Evolutionary conservation across 1,140 invertebrate species (phyloP).

Genomic region (Hycleus phaleratus): DNA sequence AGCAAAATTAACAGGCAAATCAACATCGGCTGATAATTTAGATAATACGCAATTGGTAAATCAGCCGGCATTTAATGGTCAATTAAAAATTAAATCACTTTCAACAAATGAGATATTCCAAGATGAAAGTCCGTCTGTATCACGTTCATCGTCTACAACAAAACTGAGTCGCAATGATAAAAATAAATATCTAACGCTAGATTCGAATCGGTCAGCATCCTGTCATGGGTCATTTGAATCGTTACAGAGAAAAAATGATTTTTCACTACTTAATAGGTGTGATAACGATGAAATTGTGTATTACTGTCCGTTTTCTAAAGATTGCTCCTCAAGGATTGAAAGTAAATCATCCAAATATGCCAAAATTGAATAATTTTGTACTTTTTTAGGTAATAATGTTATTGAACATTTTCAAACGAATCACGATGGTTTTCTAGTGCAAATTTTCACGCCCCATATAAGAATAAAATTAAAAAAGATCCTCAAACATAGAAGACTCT

Average conservation of each 20-base stretch:
- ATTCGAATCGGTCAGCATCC: constrained; percentile 20
- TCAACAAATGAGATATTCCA: constrained; percentile 37
- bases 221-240: constrained; percentile 35
- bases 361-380: constrained; percentile 1
- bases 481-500: constrained; percentile 13
- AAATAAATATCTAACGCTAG: constrained; percentile 19
- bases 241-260: constrained; percentile 10
- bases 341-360: not conserved
- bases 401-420: constrained; percentile 30
- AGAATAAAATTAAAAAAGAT: constrained; percentile 19
- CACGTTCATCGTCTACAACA: constrained; percentile 25
- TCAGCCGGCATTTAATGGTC: not conserved
- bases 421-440: constrained; percentile 33
- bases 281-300: constrained; percentile 14
- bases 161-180: constrained; percentile 18
- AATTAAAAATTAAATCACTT: constrained; percentile 34
- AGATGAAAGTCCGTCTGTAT: constrained; percentile 21
- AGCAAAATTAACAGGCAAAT: constrained; percentile 39
- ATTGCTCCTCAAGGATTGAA: constrained; percentile 14
- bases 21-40: constrained; percentile 41
- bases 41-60: constrained; percentile 14
- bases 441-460: constrained; percentile 29
- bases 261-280: too few relatives aligned
- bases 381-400: constrained; percentile 23
- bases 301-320: constrained; percentile 9